Conservation (phyloP, 1,140 invertebrate species). For the Colletes gigas region DNA sequence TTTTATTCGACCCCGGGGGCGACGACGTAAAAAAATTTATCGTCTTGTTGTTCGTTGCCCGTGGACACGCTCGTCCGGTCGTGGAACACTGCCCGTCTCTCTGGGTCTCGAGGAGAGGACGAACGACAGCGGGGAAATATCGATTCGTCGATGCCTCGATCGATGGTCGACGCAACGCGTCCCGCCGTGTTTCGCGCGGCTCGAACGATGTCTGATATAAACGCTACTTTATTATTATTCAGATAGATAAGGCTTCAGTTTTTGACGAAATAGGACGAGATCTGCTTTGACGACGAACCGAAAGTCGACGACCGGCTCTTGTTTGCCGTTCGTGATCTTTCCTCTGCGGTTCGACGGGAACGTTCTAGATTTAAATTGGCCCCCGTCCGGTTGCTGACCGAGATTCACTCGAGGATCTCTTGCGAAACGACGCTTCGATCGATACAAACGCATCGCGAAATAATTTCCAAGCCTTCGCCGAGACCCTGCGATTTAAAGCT, state of each 20-base stretch:
- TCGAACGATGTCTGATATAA: conserved; percentile 65
- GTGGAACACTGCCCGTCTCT: too few species aligned
- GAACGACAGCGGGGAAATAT: background rate
- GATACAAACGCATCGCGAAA: too few species aligned
- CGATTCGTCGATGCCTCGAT: conserved; percentile 13
- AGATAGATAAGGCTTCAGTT: conserved; percentile 77
- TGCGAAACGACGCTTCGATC: too few species aligned
- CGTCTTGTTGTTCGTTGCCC: too few species aligned
- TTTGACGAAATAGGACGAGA: conserved; percentile 73
- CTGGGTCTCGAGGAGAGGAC: too few species aligned
- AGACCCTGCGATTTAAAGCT: too few species aligned
- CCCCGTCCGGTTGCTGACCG: background rate
- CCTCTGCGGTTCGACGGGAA: background rate
- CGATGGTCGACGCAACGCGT: conserved; percentile 28
- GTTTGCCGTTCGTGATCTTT: background rate
- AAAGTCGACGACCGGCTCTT: conserved; percentile 46
- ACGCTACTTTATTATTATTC: conserved; percentile 77
- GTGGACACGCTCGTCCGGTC: too few species aligned
- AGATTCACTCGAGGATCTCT: background rate
- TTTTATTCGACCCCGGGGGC: too few species aligned
- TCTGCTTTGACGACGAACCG: conserved; percentile 65
- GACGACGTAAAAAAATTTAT: too few species aligned
- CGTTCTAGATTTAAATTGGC: background rate
- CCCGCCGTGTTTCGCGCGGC: conserved; percentile 52
- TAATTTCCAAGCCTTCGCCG: too few species aligned